These are phyloP conservation scores for Amia ocellicauda DNA, from an alignment of 2,113 vertebrate species.

Conservation along the genomic window DNA sequence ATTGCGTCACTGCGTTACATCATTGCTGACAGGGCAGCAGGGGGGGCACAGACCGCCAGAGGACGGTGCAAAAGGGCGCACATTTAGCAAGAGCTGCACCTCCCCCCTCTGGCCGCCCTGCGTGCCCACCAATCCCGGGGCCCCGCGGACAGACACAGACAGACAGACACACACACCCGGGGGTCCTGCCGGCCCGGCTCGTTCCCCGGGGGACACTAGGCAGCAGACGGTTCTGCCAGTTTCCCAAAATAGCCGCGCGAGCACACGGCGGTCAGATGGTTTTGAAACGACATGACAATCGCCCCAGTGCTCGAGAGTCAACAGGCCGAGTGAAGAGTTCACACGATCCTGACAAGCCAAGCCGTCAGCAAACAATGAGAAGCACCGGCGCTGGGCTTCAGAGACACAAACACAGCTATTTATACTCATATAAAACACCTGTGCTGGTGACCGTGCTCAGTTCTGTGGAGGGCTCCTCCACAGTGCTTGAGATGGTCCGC, in stretches of 20 bases:
- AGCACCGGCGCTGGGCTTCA: conserved; percentile 12
- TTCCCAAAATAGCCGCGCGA: conserved; percentile 61
- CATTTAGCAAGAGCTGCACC: neutral
- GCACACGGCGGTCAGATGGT: conserved; percentile 60
- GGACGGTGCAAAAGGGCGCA: no score
- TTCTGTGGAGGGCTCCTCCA: no score
- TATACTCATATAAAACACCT: conserved; percentile 30
- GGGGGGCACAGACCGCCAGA: no score
- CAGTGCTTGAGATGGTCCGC: no score
- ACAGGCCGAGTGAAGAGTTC: conserved; percentile 38
- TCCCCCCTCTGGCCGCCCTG: neutral
- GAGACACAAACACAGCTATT: neutral
- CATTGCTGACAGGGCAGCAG: no score
- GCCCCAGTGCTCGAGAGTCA: conserved; percentile 29
- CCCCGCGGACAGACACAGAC: neutral
- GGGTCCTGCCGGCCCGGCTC: neutral
- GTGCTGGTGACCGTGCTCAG: no score
- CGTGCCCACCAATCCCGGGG: neutral
- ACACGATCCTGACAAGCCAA: conserved; percentile 48
- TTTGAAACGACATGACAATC: conserved; percentile 64
- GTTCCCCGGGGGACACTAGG: conserved; percentile 3
- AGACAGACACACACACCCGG: neutral
- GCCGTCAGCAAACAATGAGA: conserved; percentile 5
- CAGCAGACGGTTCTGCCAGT: conserved; percentile 67
- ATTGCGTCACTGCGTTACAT: no score